phyloP scores from a whole-genome alignment of 2,888 invertebrate genomes.

The Ferdinandea cuprea region DNA sequence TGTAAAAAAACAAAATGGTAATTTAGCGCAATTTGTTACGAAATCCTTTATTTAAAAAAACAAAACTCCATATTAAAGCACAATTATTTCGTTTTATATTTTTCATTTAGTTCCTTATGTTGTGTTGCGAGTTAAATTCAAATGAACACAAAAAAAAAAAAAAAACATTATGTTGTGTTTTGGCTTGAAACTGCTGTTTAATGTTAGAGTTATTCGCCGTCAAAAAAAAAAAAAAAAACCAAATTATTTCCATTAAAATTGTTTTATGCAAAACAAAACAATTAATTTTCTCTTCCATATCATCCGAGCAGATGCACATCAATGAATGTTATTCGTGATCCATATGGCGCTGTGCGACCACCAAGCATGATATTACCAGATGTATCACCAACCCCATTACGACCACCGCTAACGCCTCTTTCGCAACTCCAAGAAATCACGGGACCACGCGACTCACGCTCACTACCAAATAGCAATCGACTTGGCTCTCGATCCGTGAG shows the following conservation, averaged over 20 bases:
- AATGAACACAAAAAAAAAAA: slow-evolving; percentile 36
- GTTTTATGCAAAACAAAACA: neutral
- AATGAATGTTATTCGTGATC: slow-evolving; percentile 91
- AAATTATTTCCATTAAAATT: neutral
- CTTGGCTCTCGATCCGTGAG: slow-evolving; percentile 87
- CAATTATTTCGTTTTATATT: slow-evolving; percentile 12
- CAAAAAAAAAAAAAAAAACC: slow-evolving; percentile 13
- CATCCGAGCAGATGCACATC: slow-evolving; percentile 88
- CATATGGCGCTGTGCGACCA: slow-evolving; percentile 86
- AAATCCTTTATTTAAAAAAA: too few relatives aligned
- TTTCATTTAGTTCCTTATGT: slow-evolving; percentile 37
- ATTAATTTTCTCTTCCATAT: slow-evolving; percentile 40
- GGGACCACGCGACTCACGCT: slow-evolving; percentile 85
- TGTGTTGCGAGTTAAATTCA: slow-evolving; percentile 52
- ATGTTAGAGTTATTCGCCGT: slow-evolving; percentile 48
- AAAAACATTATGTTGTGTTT: slow-evolving; percentile 71
- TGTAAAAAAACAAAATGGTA: too few relatives aligned
- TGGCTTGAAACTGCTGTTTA: slow-evolving; percentile 73
- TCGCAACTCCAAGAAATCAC: slow-evolving; percentile 82
- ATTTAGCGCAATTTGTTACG: too few relatives aligned
- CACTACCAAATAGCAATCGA: slow-evolving; percentile 85
- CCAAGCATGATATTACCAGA: slow-evolving; percentile 82
- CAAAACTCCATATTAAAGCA: slow-evolving; percentile 64
- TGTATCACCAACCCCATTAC: slow-evolving; percentile 82
- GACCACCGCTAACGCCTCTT: slow-evolving; percentile 83